Evolutionary conservation across 2,888 invertebrate genomes (phyloP).

Genomic region (Polydesmus complanatus): DNA sequence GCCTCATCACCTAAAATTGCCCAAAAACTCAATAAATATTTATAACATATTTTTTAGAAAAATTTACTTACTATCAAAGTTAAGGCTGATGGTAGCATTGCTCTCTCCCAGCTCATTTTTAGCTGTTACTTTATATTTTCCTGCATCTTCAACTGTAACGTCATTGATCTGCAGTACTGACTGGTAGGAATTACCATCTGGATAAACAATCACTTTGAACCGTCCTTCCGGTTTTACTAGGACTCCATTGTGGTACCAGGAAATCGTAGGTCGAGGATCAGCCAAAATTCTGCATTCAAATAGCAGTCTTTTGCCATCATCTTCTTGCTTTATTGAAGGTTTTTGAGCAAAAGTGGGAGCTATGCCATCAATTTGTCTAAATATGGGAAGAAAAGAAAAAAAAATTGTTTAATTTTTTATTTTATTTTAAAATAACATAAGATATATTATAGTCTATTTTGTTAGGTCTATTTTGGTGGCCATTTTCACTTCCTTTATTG

Average conservation of each 20-base stretch:
- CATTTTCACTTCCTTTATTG: neutral
- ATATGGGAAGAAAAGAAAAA: neutral
- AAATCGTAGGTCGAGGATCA: slow-evolving; percentile 74
- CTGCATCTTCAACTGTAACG: slow-evolving; percentile 92
- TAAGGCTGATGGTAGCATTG: slow-evolving; percentile 90
- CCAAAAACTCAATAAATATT: slow-evolving; percentile 5
- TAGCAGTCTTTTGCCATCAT: slow-evolving; percentile 81
- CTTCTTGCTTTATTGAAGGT: slow-evolving; percentile 92
- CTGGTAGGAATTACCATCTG: slow-evolving; percentile 85
- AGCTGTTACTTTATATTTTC: slow-evolving; percentile 90
- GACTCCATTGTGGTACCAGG: slow-evolving; percentile 78
- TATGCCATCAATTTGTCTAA: slow-evolving; percentile 78
- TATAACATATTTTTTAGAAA: slow-evolving; percentile 5
- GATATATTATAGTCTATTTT: neutral
- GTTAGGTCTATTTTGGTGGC: neutral
- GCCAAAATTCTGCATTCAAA: slow-evolving; percentile 91
- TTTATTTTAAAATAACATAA: no score
- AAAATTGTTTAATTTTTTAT: no score
- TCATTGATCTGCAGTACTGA: slow-evolving; percentile 84
- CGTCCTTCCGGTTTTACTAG: slow-evolving; percentile 66
- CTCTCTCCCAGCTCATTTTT: slow-evolving; percentile 97
- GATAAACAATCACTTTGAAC: slow-evolving; percentile 76
- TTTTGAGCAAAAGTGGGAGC: slow-evolving; percentile 97
- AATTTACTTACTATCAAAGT: slow-evolving; percentile 86
- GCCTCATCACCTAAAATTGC: slow-evolving; percentile 70